Evolutionary conservation across 1,140 invertebrate species (phyloP), one percentile per base, ranked within the genome.

Genomic region (Rhagoletis pomonella): DNA sequence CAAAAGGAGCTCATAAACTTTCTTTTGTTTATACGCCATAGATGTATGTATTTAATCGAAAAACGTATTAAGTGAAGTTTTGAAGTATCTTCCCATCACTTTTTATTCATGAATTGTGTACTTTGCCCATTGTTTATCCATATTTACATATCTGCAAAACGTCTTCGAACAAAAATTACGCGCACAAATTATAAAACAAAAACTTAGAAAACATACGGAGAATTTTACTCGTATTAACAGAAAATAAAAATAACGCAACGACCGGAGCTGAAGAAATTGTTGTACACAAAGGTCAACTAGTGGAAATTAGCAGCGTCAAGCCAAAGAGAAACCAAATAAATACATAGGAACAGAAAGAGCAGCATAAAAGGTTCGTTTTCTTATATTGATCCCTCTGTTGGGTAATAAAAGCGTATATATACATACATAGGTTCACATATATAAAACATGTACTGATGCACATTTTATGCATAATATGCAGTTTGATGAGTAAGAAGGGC

Each of bases 301-400:
- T 81, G 47, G 19, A 55, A 77, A 29, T n/a, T 55, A 58, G 29
- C n/a, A 19, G 42, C 47, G 12, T 55, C 42, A 81, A 55, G 1
- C 7, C 47, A 81, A 81, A 10, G 73, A 55, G 47, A 81, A 77
- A 81, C 12, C 69, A 47, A 47, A n/a, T 7, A 67, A 73, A 73
- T 29, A 29, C 29, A 29, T 14, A 73, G 69, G 69, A 73, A n/a
- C 47, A 44, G 19, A 5, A 50, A 55, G 50, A 81, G 55, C 73
- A 55, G 12, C 17, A 81, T 50, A 81, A 50, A 73, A 81, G 73
- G 73, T 81, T 81, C 6, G 73, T 81, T 81, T 55, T 81, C 73
- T 81, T 55, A 19, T 81, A 12, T 58, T 67, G 47, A 58, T 47
- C 47, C 17, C 29, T 55, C 14, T 55, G 17, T 73, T 73, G 39